Conservation (phyloP, 2,113 vertebrate genomes). For the Lathamus discolor region DNA sequence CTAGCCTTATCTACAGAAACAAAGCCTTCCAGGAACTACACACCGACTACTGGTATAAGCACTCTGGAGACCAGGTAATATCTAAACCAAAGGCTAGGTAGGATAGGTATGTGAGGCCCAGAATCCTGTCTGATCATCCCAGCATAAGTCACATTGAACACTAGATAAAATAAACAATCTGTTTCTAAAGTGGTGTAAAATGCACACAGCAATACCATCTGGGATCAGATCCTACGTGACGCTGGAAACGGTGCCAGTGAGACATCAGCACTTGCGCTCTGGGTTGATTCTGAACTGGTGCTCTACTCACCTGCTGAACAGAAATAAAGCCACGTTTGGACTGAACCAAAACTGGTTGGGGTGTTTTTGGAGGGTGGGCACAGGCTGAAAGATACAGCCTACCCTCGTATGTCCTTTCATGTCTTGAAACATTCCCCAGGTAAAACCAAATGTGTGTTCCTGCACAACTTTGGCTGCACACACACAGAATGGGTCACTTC, state of each 20-base stretch:
- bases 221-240: background rate
- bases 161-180: background rate
- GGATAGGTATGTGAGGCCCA: background rate
- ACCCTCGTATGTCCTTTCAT: background rate
- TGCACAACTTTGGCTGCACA: fast-evolving
- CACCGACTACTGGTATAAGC: background rate
- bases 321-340: background rate
- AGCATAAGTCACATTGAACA: background rate
- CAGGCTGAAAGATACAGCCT: background rate
- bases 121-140: background rate
- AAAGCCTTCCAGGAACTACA: background rate
- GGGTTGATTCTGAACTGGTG: background rate
- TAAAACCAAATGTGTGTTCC: background rate
- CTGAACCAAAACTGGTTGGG: background rate
- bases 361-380: no score
- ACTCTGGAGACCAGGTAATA: background rate
- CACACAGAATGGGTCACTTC: background rate
- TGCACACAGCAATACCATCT: background rate
- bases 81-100: background rate
- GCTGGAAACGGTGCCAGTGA: background rate
- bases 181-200: background rate
- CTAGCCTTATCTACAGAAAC: background rate
- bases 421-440: background rate
- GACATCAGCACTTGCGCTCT: background rate
- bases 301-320: background rate